These are phyloP conservation scores for Myoxocephalus aenaeus DNA, from an alignment of 2,797 vertebrate species.

Conservation along the genomic window DNA sequence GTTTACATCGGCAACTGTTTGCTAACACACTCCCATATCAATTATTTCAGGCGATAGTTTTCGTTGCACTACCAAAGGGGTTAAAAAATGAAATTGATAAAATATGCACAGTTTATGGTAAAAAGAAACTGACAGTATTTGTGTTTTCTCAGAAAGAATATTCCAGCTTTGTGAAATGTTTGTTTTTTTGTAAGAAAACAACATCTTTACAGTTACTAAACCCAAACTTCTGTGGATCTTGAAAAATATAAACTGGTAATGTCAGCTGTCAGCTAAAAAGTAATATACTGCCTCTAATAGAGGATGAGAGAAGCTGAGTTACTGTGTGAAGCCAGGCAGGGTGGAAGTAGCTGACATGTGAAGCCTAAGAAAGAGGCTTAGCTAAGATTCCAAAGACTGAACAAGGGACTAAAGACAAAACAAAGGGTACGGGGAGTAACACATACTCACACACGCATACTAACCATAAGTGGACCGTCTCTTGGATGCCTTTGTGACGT, in stretches of 20 bases:
- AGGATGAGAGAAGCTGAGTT: slow-evolving; percentile 39
- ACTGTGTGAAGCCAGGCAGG: slow-evolving; percentile 27
- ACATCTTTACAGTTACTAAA: neutral
- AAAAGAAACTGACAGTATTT: neutral
- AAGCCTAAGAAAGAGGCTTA: slow-evolving; percentile 62
- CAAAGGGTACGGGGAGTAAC: neutral
- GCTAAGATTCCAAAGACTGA: slow-evolving; percentile 39
- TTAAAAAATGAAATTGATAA: neutral
- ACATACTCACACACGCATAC: slow-evolving; percentile 17
- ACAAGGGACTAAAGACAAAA: slow-evolving; percentile 32
- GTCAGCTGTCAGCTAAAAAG: slow-evolving; percentile 27
- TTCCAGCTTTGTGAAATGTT: neutral
- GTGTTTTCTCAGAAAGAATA: neutral
- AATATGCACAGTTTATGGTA: neutral
- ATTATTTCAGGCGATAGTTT: neutral
- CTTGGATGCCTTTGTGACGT: slow-evolving; percentile 38
- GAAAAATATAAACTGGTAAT: slow-evolving; percentile 22
- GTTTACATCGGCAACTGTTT: neutral
- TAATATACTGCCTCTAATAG: slow-evolving; percentile 20
- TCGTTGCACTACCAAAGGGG: neutral
- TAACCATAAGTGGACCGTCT: slow-evolving; percentile 40
- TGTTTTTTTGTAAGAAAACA: neutral
- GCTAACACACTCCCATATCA: neutral
- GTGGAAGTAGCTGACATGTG: slow-evolving; percentile 62
- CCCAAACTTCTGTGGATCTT: neutral